Evolutionary conservation across 2,888 invertebrate species (phyloP), one percentile per base, ranked within the genome.

Genomic region (Axea sp.): DNA sequence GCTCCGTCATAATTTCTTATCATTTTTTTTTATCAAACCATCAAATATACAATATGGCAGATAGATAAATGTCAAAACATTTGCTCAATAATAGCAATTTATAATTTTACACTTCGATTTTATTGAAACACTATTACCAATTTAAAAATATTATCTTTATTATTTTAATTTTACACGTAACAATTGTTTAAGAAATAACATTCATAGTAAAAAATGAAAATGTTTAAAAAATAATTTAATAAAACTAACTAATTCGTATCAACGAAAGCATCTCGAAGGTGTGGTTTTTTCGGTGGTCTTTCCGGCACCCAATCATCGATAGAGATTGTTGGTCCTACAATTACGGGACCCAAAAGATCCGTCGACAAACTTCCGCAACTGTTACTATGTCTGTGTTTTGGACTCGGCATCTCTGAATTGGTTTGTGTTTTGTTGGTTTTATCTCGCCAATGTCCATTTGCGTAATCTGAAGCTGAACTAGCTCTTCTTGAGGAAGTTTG

Each of bases 261-360:
- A 12, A 9, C 9, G 14, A 62, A 68, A 2, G 87, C 88, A 51
- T 90, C 88, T 77, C 92, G 84, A 67, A 93, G 88, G 81, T 92
- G 91, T 1, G 93, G 93, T 86, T 94, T 93, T 86, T 94, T 94
- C 1, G 94, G 94, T 6, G 94, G 94, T 76, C 94, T 88, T 78
- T 93, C 94, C 0, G 94, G 93, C 0, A 92, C 91, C 91, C 92
- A 92, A 77, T 92, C 92, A 76, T 92, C 92, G 7, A 92, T 88
- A 0, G 91, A 91, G 81, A 92, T 92, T 0, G 91, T 89, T 0
- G 91, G 90, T 0, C 92, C 91, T 33, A 92, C 88, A 53, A 92
- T 92, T 28, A 91, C 89, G 0, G 91, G 91, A 0, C 91, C 92
- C 7, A 91, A 80, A 14, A 91, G 81, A 79, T 91, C 91, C 2